Percentiles rank a stretch among this genome's conserved stretches.
Conservation (phyloP, 2,888 invertebrate genomes). For the Chaitophorus viminalis region DNA sequence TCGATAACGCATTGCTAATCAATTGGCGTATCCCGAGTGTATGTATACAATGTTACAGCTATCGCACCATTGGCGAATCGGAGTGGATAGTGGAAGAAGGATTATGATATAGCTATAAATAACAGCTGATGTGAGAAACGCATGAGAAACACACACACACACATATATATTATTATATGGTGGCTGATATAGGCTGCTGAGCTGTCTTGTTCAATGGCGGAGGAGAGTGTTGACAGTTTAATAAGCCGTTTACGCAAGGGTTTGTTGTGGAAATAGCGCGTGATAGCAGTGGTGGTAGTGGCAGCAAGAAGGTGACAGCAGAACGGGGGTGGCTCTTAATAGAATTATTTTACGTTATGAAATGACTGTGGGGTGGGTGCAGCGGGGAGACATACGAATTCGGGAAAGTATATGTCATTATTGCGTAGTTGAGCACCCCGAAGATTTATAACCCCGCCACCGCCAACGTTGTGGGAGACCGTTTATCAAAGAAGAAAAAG, state of each 20-base stretch:
- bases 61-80: background rate
- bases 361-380: background rate
- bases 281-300: background rate
- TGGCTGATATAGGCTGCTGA: background rate
- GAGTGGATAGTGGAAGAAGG: background rate
- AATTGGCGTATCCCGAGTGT: no score
- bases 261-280: background rate
- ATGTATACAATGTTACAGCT: background rate
- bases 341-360: constrained; percentile 44
- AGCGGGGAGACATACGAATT: constrained; percentile 27
- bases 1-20: no score
- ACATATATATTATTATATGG: background rate
- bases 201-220: background rate
- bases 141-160: no score
- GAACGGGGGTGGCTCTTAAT: constrained; percentile 6
- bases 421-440: constrained; percentile 22
- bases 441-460: constrained; percentile 44
- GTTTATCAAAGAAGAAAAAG: constrained; percentile 42
- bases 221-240: constrained; percentile 30
- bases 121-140: background rate
- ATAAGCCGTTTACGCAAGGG: constrained; percentile 35
- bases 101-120: no score
- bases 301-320: background rate
- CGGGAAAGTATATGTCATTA: constrained; percentile 41
- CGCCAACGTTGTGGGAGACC: constrained; percentile 4